Evolutionary conservation across 2,797 vertebrate genomes (phyloP), one percentile per base, ranked within the genome.

Genomic region (Amazonetta brasiliensis): DNA sequence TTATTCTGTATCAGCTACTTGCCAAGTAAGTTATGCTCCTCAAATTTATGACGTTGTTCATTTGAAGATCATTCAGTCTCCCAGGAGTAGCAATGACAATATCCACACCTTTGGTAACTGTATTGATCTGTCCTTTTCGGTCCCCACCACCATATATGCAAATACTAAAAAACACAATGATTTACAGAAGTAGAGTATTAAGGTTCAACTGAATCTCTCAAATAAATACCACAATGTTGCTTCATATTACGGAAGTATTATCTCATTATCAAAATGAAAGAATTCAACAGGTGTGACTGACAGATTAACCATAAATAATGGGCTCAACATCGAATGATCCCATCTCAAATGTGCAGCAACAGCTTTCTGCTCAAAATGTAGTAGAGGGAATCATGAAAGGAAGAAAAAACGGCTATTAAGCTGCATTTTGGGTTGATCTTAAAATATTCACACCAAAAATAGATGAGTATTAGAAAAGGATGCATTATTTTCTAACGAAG

Each of bases 11-110:
- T 69, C 58, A 71, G 80, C 55, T 95, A 90, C 97, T 98, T 97
- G 99, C 99, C 99, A 99, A 96, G 94, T 99, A 99, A 2, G 99
- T 99, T 93, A 99, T 95, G 71, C 98, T 99, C 95, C 79, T 98
- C 72, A 99, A 97, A 92, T 98, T 98, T 97, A 99, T 98, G 90
- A 99, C 98, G 66, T 98, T 98, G 91, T 99, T 99, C 99, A 99
- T 99, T 80, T 99, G 99, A 22, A 99, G 98, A 93, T 99, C 99
- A 69, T 99, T 98, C 56, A 99, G 93, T 85, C 99, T 98, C 73
- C 99, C 99, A 7, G 99, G 99, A 69, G 99, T 99, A 63, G 99
- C 99, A 82, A 99, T 99, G 87, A 99, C 98, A n/a, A 99, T 98
- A 95, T 99, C 99, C 95, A 99, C 99, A 15, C 99, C 99, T 62